Evolutionary conservation across 2,113 vertebrate species (phyloP), one percentile per base, ranked within the genome.

Genomic region (Tachycineta bicolor): DNA sequence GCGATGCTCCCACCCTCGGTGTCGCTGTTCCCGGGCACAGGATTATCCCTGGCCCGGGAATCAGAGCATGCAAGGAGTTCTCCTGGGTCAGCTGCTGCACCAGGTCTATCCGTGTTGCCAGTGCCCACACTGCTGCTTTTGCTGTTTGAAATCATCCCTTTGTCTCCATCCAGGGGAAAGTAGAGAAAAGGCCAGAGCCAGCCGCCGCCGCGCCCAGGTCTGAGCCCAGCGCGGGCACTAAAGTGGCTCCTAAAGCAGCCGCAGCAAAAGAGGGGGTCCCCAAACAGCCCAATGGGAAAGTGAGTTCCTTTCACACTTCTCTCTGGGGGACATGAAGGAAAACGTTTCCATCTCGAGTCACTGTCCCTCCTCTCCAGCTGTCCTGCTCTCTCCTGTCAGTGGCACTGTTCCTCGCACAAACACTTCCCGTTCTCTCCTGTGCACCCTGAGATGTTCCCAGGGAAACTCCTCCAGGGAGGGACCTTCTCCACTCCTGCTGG

Each of bases 251-350:
- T 92, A 98, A 97, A 96, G 84, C 96, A 84, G 68, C 98, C 4
- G 82, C 97, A 83, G 90, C 97, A 87, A 97, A 97, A 97, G 98
- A 97, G 86, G 95, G 96, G 44, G 79, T 56, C 41, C 98, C 97
- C 94, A 98, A 96, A 94, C 96, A 97, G 55, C 97, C 98, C 97
- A 98, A 97, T 94, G 98, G 98, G 97, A 98, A 98, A 98, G 98
- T 98, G 98, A 98, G 98, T 98, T 95, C 37, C 29, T 95, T 97
- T 96, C 95, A 93, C 68, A 90, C 86, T 97, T 97, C 92, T 97
- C 67, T 96, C 93, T 93, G 79, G 81, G 87, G 91, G 90, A 97
- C 95, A 87, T 71, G 82, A 74, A 97, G 96, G 92, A 50, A 85
- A 93, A 60, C 64, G 6, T 96, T 91, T 70, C 90, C 81, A 11